Evolutionary conservation across 2,797 vertebrate species (phyloP), one percentile per base, ranked within the genome.

Genomic region (Spinus olivaceus): DNA sequence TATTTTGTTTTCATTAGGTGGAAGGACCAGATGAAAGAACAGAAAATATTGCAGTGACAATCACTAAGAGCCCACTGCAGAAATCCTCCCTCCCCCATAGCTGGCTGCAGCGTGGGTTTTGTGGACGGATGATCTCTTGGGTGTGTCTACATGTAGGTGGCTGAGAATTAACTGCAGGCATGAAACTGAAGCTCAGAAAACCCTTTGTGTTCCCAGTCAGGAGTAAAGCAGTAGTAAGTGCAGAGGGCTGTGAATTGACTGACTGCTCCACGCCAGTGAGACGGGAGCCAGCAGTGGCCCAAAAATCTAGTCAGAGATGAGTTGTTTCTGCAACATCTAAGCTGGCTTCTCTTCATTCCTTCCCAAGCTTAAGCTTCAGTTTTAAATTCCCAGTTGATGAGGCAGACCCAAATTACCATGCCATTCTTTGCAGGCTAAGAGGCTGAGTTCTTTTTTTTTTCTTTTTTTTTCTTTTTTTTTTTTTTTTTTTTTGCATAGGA

Each of bases 381-480:
- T 81, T 71, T 78, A 81, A 61, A 87, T 93, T 95, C 84, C 80
- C 67, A 54, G 35, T 22, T 78, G 78, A 66, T 96, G 88, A 96
- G 59, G 44, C 77, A 92, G 78, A 78, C 56, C 51, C 35, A 80
- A 91, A 86, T 84, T 71, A 88, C 41, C 24, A 57, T 57, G 49
- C 74, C 49, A 82, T 81, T 72, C 72, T 66, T 56, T 30, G 57
- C 30, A 88, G 59, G 33, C 51, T 79, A 69, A 9, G 33, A 85
- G 30, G 49, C 14, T 41, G 54, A 21, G 24, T 11, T 39, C 0
- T 17, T 24, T 23, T 14, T 14, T 24, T 9, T 16, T 13, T 8
- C 10, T 14, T 14, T 24, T 9, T 16, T 9, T 10, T 19, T 32
- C 33, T 10, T 3, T 10, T 3, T 8, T 5, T 13, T 5, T 12